Conservation (phyloP, 1,140 invertebrate species). For the Drosophila pseudoananassae region DNA sequence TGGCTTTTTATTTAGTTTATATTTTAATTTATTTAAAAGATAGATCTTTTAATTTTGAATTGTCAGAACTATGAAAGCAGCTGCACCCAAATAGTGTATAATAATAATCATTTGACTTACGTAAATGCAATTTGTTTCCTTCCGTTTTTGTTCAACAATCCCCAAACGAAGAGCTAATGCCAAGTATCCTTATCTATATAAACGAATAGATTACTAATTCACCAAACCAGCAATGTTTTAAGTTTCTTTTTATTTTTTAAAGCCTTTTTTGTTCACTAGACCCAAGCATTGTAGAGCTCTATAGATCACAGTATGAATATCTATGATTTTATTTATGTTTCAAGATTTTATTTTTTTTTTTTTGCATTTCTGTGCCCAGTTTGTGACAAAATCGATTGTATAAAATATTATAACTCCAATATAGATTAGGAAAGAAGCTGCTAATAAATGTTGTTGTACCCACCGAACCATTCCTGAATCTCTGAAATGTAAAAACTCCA, state of each 20-base stretch:
- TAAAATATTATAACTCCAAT: constrained; percentile 22
- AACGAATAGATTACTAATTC: constrained; percentile 48
- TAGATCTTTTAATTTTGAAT: constrained; percentile 11
- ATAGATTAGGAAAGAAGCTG: constrained; percentile 3
- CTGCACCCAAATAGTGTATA: constrained; percentile 54
- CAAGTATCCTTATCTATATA: constrained; percentile 38
- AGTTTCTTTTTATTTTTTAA: background rate
- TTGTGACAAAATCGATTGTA: constrained; percentile 54
- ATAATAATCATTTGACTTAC: constrained; percentile 73
- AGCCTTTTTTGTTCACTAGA: constrained; percentile 16
- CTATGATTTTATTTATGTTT: constrained; percentile 11
- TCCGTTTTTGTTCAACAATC: constrained; percentile 60
- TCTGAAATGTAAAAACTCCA: constrained; percentile 33
- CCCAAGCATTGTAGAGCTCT: constrained; percentile 56
- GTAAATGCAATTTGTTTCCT: constrained; percentile 83
- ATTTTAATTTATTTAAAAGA: constrained; percentile 15
- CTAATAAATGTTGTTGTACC: constrained; percentile 35
- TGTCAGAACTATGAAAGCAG: constrained; percentile 52
- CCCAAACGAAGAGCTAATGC: constrained; percentile 44
- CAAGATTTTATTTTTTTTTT: constrained; percentile 1
- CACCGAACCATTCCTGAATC: constrained; percentile 24
- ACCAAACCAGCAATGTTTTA: constrained; percentile 39
- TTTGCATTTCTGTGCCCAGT: constrained; percentile 58
- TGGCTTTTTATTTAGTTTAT: constrained; percentile 46
- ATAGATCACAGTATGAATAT: constrained; percentile 46